Evolutionary conservation across 2,888 invertebrate genomes (phyloP), one percentile per base, ranked within the genome.

Genomic region (Nephrotoma guestfalica): DNA sequence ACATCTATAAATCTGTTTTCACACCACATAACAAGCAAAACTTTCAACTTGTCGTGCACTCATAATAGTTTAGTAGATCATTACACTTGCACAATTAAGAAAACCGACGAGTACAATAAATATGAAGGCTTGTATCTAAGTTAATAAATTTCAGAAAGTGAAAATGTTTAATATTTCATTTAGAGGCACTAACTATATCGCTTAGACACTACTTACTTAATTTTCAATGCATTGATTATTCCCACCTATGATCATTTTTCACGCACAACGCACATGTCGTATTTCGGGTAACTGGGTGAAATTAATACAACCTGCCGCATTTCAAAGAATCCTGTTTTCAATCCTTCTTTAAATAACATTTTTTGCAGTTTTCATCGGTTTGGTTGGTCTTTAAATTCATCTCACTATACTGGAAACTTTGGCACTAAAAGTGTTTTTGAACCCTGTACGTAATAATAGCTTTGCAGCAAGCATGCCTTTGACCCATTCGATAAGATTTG

Each of bases 401-500:
- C 92, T 98, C 98, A 91, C 97, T n/a, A n/a, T 98, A 87, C 92
- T 92, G 90, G 98, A 98, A 4, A 98, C 97, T 90, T 94, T 94
- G 91, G 99, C 98, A 90, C 97, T 96, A 92, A 97, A 97, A 43
- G 95, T 95, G 89, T 93, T 91, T 0, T 92, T 89, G 1, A 93
- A 89, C 3, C 94, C 95, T 83, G 92, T 93, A 86, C 95, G 92
- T 51, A 91, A 88, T 18, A 87, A 87, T 7, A 89, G 86, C 43
- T 90, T 90, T 0, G 89, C 88, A 1, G 93, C 93, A 40, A 96
- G 89, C 89, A 96, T 94, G 91, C 98, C 99, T 90, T 97, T 97
- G 0, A 97, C 97, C 99, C 99, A 99, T 91, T 99, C 99, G 88
- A 99, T 96, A 89, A 98, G n/a, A n/a, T n/a, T n/a, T n/a, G n/a